A percentile compares a stretch with the other conserved stretches of the same genome.
phyloP scores from a whole-genome alignment of 2,797 vertebrate genomes.

The Sardinella longiceps region DNA sequence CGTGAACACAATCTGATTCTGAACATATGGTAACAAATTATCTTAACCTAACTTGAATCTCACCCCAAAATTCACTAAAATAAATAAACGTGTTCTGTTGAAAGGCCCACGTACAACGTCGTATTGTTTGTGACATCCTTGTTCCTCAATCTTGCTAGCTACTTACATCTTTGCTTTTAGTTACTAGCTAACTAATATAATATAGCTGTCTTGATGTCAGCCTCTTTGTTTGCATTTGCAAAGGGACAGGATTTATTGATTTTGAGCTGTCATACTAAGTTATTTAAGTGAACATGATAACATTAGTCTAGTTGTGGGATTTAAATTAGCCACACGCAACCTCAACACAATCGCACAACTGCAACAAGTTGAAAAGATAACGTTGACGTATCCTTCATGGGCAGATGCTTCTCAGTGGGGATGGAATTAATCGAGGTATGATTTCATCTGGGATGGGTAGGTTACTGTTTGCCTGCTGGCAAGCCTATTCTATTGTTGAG shows the following conservation, averaged over 20 bases:
- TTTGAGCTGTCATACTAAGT: neutral
- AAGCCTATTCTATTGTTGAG: slow-evolving; percentile 17
- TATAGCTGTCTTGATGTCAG: neutral
- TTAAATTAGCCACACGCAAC: neutral
- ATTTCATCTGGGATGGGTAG: neutral
- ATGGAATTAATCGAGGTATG: neutral
- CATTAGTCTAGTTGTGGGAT: neutral
- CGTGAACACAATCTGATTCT: neutral
- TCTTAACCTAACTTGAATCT: too few species aligned
- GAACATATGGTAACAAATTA: neutral
- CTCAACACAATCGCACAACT: too few species aligned
- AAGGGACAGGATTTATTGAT: neutral
- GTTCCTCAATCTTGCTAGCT: neutral
- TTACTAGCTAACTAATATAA: too few species aligned
- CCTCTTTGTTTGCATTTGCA: too few species aligned
- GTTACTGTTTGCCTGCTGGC: slow-evolving; percentile 15
- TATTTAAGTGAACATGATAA: neutral
- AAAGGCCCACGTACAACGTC: neutral
- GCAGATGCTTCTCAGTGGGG: neutral
- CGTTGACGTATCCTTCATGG: too few species aligned
- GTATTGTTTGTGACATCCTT: neutral
- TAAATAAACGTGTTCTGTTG: neutral
- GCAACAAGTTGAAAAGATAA: neutral
- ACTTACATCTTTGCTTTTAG: neutral
- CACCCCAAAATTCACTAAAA: neutral